Conservation (phyloP, 2,888 invertebrate genomes). For the Cremastinae sp. region DNA sequence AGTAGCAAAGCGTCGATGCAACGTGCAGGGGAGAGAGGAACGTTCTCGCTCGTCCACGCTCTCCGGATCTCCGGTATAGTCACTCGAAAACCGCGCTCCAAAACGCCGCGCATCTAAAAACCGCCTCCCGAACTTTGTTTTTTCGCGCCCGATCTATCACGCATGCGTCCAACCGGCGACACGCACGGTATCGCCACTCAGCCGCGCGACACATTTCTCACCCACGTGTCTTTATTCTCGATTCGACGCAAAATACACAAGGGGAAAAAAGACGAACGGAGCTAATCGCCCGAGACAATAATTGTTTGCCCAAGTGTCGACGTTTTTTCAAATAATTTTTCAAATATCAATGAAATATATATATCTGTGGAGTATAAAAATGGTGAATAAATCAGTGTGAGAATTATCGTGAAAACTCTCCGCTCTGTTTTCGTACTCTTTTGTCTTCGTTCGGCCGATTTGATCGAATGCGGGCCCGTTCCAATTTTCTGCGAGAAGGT, state of each 20-base stretch:
- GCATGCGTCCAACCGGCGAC: constrained; percentile 31
- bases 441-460: not conserved
- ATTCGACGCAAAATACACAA: not conserved
- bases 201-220: constrained; percentile 18
- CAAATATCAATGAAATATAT: too few relatives aligned
- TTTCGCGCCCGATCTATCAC: constrained; percentile 45
- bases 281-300: not conserved
- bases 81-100: constrained; percentile 69
- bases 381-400: too few relatives aligned
- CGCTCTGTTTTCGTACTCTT: constrained; percentile 7
- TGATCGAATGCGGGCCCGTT: constrained; percentile 32
- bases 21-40: constrained; percentile 75
- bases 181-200: not conserved
- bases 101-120: constrained; percentile 7
- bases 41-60: constrained; percentile 70
- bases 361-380: too few relatives aligned
- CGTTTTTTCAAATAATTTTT: too few relatives aligned
- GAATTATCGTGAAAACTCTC: too few relatives aligned
- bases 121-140: constrained; percentile 15
- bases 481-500: constrained; percentile 40
- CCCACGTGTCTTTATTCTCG: constrained; percentile 30
- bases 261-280: not conserved
- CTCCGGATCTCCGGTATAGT: constrained; percentile 65
- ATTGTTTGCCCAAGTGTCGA: too few relatives aligned
- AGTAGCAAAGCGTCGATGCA: constrained; percentile 69